A percentile compares a stretch with the other conserved stretches of the same genome.
Evolutionary conservation across 2,113 vertebrate species (phyloP).

Genomic region (Ailurus styani): DNA sequence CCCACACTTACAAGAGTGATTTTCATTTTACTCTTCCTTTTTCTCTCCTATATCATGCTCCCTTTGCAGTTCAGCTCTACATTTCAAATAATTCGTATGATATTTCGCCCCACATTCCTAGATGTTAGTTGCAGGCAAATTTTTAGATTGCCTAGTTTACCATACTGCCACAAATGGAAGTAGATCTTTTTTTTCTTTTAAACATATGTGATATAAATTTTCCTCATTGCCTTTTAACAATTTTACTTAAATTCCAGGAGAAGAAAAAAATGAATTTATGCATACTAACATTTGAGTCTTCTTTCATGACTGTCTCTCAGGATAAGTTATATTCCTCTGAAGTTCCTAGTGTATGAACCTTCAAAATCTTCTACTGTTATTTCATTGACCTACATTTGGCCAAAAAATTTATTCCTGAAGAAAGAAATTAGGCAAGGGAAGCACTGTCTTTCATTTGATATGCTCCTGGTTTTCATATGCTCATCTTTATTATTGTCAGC

Average conservation of each 20-base stretch:
- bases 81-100: neutral
- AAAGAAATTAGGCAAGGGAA: neutral
- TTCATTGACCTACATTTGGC: neutral
- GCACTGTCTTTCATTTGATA: conserved; percentile 9
- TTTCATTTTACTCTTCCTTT: neutral
- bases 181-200: neutral
- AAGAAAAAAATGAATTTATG: neutral
- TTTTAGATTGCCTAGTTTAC: neutral
- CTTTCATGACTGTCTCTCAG: neutral
- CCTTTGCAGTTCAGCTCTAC: neutral
- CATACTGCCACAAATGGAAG: neutral
- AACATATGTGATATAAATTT: neutral
- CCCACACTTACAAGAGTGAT: neutral
- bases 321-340: neutral
- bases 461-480: neutral
- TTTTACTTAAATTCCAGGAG: neutral
- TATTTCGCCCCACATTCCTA: neutral
- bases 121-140: neutral
- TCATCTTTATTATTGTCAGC: neutral
- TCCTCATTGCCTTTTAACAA: neutral
- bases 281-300: neutral
- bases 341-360: neutral
- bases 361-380: neutral
- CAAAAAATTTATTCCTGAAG: conserved; percentile 23
- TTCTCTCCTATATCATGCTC: neutral